Evolutionary conservation across 2,113 vertebrate genomes (phyloP), one percentile per base, ranked within the genome.

Genomic region (Azemiops feae): DNA sequence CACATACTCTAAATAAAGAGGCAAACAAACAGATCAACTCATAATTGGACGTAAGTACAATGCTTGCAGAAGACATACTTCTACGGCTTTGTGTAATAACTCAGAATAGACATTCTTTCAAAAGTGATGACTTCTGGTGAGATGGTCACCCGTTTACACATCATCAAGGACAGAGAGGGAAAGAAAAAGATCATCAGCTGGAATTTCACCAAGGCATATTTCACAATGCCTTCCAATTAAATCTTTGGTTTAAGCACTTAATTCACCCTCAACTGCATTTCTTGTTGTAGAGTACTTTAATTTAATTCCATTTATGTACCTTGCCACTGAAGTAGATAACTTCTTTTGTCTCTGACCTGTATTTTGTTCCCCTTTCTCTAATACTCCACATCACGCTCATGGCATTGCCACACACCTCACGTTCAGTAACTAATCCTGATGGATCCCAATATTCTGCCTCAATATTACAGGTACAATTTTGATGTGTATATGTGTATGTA

Each of bases 361-460:
- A 30, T 34, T 95, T 3, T 53, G 16, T 1, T 57, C 0, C 69
- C 47, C 39, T 93, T 92, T 94, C 93, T 89, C 16, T 45, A 92
- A 30, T 81, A 2, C 9, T 22, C 0, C 0, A 0, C 0, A 0
- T 89, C 18, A 43, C 87, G 92, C 91, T 20, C 54, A 90, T n/a
- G 20, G n/a, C 25, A 10, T 14, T 94, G 10, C 1, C 90, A 16
- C 30, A 96, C 88, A 93, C 22, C 53, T 92, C 8, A 53, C 92
- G 18, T 94, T 94, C n/a, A 58, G 54, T 58, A 88, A 5, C 5
- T 27, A 57, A 47, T 58, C 47, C 16, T 2, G 4, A 6, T 91
- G 4, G 91, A 81, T 97, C 95, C 92, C 69, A 89, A 16, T 39
- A 92, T 23, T 87, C 64, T 94, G 3, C 0, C n/a, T 89, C 93